A percentile compares a stretch with the other conserved stretches of the same genome.
phyloP scores from a whole-genome alignment of 2,888 invertebrate genomes.

The Drosophila macrospina region DNA sequence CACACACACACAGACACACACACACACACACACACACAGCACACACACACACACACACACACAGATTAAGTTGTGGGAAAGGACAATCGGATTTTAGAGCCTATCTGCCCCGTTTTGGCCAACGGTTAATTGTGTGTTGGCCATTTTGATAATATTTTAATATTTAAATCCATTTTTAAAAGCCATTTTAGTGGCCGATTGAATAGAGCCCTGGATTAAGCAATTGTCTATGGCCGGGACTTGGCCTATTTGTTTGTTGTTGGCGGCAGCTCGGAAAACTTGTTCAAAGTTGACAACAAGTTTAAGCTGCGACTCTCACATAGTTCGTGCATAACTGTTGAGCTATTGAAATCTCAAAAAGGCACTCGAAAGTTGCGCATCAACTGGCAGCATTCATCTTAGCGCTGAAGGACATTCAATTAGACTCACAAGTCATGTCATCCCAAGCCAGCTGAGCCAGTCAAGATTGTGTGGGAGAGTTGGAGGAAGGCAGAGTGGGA shows the following conservation, averaged over 20 bases:
- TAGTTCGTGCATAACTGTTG: slow-evolving; percentile 20
- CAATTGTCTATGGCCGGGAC: not conserved
- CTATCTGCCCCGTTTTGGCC: not conserved
- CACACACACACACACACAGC: slow-evolving; percentile 19
- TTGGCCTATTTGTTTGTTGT: not conserved
- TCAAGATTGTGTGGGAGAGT: not conserved
- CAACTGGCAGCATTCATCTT: slow-evolving; percentile 17
- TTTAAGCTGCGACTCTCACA: slow-evolving; percentile 16
- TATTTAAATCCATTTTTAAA: slow-evolving; percentile 59
- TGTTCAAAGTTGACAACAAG: slow-evolving; percentile 14
- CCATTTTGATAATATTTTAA: slow-evolving; percentile 71
- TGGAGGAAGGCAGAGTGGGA: not conserved
- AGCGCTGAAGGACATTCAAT: slow-evolving; percentile 32
- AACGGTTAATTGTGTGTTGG: slow-evolving; percentile 53
- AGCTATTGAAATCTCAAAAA: slow-evolving; percentile 26
- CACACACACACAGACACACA: slow-evolving; percentile 4
- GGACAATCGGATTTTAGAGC: not conserved
- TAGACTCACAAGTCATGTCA: slow-evolving; percentile 7
- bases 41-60: slow-evolving; percentile 8
- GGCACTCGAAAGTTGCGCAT: slow-evolving; percentile 22
- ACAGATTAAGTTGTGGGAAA: not conserved
- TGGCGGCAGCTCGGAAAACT: slow-evolving; percentile 10
- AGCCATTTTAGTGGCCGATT: slow-evolving; percentile 36
- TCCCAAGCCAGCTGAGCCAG: slow-evolving; percentile 2
- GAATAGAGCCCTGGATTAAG: slow-evolving; percentile 1